Conservation (phyloP, 1,140 invertebrate genomes). For the Brachionus calyciflorus region DNA sequence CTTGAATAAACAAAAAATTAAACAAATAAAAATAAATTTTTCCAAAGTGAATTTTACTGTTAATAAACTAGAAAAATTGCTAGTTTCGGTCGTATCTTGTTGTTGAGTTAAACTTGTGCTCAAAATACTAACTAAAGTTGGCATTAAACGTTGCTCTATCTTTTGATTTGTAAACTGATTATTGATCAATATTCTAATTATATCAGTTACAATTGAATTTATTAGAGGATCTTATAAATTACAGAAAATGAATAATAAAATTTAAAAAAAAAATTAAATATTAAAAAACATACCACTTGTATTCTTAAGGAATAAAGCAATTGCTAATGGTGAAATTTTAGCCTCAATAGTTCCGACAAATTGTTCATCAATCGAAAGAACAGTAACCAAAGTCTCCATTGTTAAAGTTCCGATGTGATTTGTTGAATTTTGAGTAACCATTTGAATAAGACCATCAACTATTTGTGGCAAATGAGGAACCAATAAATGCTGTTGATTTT, state of each 20-base stretch:
- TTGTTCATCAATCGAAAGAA: conserved; percentile 69
- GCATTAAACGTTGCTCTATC: conserved; percentile 70
- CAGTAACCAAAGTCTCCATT: conserved; percentile 68
- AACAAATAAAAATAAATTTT: conserved; percentile 50
- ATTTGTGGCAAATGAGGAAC: conserved; percentile 60
- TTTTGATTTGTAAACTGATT: conserved; percentile 66
- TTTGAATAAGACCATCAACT: conserved; percentile 62
- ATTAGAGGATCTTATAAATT: conserved; percentile 67
- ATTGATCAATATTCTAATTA: conserved; percentile 69
- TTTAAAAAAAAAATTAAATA: conserved; percentile 44
- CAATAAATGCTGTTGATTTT: conserved; percentile 28
- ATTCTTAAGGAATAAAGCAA: conserved; percentile 72
- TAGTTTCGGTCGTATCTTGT: conserved; percentile 51
- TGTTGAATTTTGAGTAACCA: conserved; percentile 54
- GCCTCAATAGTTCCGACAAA: conserved; percentile 69
- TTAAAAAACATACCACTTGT: conserved; percentile 63
- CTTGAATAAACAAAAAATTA: background rate
- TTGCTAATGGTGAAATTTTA: conserved; percentile 70
- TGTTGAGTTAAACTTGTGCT: conserved; percentile 49
- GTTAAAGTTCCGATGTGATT: conserved; percentile 61
- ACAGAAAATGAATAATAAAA: background rate
- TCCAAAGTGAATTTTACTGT: conserved; percentile 20
- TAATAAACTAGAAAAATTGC: conserved; percentile 47
- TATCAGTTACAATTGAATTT: conserved; percentile 67
- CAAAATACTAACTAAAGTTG: conserved; percentile 70